Conservation (phyloP, 2,113 vertebrate genomes). For the Vireo altiloquus region DNA sequence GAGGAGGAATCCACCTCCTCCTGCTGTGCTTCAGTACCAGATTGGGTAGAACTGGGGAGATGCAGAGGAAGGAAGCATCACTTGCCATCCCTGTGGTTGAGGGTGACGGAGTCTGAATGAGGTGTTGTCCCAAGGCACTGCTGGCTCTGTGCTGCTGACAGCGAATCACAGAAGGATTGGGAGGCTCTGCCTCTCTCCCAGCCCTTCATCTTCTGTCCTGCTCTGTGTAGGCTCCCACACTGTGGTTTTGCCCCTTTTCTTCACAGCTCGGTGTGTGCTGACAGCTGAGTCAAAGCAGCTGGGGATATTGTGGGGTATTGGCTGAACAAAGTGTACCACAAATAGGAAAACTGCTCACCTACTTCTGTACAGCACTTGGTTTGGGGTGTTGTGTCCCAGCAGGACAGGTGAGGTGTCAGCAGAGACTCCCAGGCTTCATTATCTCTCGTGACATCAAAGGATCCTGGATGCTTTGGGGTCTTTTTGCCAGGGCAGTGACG, state of each 20-base stretch:
- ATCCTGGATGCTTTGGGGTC: neutral
- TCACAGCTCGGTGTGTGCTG: neutral
- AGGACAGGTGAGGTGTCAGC: neutral
- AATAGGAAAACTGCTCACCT: neutral
- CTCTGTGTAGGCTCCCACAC: neutral
- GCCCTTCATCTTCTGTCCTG: neutral
- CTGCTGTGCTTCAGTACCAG: neutral
- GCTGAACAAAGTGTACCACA: neutral
- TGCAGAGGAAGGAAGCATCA: neutral
- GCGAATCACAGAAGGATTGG: neutral
- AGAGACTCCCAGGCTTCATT: neutral
- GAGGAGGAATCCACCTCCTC: neutral
- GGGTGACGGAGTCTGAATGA: neutral
- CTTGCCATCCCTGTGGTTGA: rapidly evolving
- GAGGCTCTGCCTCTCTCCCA: neutral
- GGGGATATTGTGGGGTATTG: neutral
- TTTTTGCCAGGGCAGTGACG: neutral
- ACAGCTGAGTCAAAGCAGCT: neutral
- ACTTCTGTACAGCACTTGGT: neutral
- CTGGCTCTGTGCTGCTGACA: neutral
- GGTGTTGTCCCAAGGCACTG: neutral
- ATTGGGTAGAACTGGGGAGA: neutral
- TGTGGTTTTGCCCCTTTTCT: neutral
- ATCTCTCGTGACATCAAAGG: neutral
- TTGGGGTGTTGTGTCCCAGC: neutral